Conservation (phyloP, 2,797 vertebrate genomes). For the Cyprinella venusta region DNA sequence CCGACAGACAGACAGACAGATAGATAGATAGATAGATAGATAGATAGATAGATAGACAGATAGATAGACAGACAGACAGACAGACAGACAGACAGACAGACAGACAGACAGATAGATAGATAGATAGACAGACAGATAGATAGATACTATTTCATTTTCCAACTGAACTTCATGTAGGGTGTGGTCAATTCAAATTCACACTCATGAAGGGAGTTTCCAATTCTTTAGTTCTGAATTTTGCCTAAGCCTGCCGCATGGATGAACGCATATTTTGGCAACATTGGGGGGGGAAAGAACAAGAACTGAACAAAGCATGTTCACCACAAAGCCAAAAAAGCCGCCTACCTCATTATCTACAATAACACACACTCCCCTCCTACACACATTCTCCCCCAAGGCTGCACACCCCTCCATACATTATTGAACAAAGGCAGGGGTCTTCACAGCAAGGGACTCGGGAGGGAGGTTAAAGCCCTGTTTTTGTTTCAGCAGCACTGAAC, state of each 20-base stretch:
- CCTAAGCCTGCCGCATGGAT: neutral
- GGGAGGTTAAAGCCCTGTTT: slow-evolving; percentile 57
- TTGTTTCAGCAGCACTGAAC: slow-evolving; percentile 71
- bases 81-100: neutral
- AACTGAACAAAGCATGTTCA: slow-evolving; percentile 14
- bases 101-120: neutral
- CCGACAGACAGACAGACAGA: neutral
- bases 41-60: neutral
- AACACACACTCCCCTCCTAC: slow-evolving; percentile 41
- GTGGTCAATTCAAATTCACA: neutral
- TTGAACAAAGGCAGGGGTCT: slow-evolving; percentile 67
- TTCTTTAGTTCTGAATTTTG: neutral
- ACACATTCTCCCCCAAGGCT: slow-evolving; percentile 36
- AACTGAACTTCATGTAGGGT: neutral
- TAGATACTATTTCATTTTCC: neutral
- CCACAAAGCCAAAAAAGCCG: slow-evolving; percentile 14
- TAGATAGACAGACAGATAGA: neutral
- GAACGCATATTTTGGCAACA: neutral
- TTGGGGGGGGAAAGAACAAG: neutral
- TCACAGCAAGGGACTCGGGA: slow-evolving; percentile 30
- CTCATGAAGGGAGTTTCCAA: neutral
- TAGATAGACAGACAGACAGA: neutral
- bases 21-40: neutral
- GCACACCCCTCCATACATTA: slow-evolving; percentile 69
- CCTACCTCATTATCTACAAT: slow-evolving; percentile 42